These are phyloP conservation scores for Eupithecia centaureata DNA, from an alignment of 2,888 invertebrate species.

Conservation along the genomic window DNA sequence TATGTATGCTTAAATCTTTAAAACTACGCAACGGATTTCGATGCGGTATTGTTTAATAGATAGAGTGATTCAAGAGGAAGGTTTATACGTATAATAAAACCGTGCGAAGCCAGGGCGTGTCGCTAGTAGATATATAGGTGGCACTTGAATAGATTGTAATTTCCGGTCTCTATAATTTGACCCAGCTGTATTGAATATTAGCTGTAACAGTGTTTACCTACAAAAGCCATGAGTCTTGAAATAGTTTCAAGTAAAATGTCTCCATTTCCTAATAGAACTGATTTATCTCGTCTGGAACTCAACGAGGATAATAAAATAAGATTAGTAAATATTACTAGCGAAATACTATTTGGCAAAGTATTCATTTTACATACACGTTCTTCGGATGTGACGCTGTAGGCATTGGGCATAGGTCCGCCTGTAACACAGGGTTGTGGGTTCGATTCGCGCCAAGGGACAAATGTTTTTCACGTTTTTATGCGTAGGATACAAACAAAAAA, in stretches of 20 bases:
- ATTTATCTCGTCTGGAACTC: slow-evolving; percentile 17
- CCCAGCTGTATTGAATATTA: slow-evolving; percentile 1
- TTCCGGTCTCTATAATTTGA: neutral
- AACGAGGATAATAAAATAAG: neutral
- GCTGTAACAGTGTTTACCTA: slow-evolving; percentile 18
- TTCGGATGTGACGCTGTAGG: no score
- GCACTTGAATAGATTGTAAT: no score
- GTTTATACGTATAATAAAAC: no score
- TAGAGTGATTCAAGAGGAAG: no score
- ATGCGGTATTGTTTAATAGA: no score
- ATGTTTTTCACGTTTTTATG: no score
- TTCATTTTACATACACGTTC: neutral
- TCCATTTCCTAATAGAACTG: slow-evolving; percentile 10
- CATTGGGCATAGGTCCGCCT: no score
- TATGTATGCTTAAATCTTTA: no score
- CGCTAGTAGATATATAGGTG: no score
- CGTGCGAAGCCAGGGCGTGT: no score
- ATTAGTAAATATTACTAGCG: neutral
- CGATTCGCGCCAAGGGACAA: neutral
- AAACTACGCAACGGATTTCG: no score
- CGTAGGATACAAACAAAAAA: no score
- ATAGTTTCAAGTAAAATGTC: slow-evolving; percentile 24
- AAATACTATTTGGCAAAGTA: neutral
- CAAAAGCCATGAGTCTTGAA: slow-evolving; percentile 6
- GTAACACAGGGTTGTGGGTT: neutral